Evolutionary conservation across 1,140 invertebrate genomes (phyloP).

Genomic region (Bombus confusus): DNA sequence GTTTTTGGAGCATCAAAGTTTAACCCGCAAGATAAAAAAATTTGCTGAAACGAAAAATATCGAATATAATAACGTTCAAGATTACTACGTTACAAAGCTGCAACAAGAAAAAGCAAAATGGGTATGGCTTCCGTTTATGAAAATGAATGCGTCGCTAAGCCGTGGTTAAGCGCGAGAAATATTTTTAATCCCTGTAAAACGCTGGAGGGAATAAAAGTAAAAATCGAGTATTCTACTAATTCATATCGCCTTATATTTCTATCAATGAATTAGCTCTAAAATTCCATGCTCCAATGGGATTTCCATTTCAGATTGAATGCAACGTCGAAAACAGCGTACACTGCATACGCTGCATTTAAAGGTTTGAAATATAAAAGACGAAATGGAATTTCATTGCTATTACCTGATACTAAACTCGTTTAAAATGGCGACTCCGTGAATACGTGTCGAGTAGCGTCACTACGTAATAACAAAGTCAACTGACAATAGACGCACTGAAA

Average conservation of each 20-base stretch:
- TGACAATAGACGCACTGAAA: background rate
- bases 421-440: background rate
- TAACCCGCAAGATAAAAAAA: background rate
- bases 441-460: background rate
- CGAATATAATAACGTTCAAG: slow-evolving; percentile 7
- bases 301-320: slow-evolving; percentile 6
- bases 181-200: background rate
- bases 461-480: background rate
- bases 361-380: background rate
- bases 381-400: slow-evolving; percentile 14
- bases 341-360: background rate
- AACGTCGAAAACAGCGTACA: background rate
- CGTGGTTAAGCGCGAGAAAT: slow-evolving; percentile 15
- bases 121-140: background rate
- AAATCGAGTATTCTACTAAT: slow-evolving; percentile 4
- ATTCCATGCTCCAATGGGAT: background rate
- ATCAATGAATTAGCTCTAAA: background rate
- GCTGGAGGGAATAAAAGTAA: slow-evolving; percentile 12
- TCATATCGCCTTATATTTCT: background rate
- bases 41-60: background rate
- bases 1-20: background rate
- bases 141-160: slow-evolving; percentile 27
- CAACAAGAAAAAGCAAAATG: background rate
- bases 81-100: background rate
- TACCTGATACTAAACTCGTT: background rate